A percentile compares a stretch with the other conserved stretches of the same genome.
These are phyloP conservation scores for Mormyrus proboscirostris DNA, from an alignment of 2,797 vertebrate species.

Conservation along the genomic window DNA sequence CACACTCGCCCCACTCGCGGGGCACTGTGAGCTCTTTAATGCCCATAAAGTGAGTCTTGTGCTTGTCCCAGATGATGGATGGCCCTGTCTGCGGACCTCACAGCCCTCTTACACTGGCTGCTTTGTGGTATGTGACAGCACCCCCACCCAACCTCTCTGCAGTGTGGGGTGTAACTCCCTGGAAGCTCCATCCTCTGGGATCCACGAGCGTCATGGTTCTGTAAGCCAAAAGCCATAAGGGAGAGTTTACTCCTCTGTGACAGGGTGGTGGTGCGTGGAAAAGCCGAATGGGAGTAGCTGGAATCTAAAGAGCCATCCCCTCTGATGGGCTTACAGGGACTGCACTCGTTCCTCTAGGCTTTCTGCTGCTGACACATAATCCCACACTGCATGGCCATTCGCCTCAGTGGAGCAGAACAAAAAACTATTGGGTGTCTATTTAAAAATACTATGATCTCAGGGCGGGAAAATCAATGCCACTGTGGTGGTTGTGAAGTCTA, in stretches of 20 bases:
- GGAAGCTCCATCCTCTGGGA: background rate
- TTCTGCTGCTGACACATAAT: background rate
- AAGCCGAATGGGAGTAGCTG: background rate
- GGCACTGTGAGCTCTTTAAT: conserved; percentile 49
- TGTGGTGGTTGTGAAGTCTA: background rate
- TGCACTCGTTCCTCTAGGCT: background rate
- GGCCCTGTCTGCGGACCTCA: conserved; percentile 36
- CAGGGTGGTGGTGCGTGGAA: background rate
- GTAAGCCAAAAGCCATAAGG: background rate
- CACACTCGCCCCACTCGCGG: background rate
- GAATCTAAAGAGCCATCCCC: background rate
- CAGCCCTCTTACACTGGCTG: background rate
- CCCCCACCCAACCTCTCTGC: conserved; percentile 29
- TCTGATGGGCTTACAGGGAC: background rate
- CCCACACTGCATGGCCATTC: background rate
- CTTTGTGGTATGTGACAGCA: conserved; percentile 15
- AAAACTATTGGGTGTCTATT: conserved; percentile 2
- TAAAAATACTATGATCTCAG: background rate
- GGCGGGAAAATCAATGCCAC: background rate
- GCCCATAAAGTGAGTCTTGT: conserved; percentile 58
- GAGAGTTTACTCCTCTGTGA: background rate
- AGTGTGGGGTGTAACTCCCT: background rate
- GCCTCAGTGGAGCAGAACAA: background rate
- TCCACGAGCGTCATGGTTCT: background rate
- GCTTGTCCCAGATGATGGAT: conserved; percentile 57